These are phyloP conservation scores for Neelides sp. DNA, from an alignment of 1,140 invertebrate genomes.

Conservation along the genomic window DNA sequence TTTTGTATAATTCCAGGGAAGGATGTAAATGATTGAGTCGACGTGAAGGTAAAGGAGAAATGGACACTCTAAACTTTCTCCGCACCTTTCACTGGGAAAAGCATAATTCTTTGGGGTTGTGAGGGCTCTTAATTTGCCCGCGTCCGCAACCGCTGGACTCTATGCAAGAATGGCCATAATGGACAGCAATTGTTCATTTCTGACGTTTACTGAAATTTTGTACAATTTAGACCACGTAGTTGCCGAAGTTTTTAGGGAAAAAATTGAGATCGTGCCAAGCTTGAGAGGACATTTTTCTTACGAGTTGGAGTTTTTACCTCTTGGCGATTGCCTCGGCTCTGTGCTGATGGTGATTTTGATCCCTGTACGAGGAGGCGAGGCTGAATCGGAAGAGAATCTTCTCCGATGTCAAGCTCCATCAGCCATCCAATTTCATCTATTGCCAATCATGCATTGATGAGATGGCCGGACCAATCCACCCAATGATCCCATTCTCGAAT, in stretches of 20 bases:
- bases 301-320: constrained; percentile 12
- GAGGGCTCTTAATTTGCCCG: too few species aligned
- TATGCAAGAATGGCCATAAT: constrained; percentile 32
- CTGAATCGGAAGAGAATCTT: constrained; percentile 6
- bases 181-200: constrained; percentile 32
- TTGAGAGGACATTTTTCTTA: constrained; percentile 25
- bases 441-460: constrained; percentile 33
- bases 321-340: neutral
- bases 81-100: constrained; percentile 3
- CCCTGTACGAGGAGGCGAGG: neutral
- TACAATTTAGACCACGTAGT: constrained; percentile 27
- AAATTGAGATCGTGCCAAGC: constrained; percentile 31
- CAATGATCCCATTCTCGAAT: constrained; percentile 22
- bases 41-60: constrained; percentile 17
- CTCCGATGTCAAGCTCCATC: constrained; percentile 19
- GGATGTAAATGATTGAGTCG: too few species aligned
- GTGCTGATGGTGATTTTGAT: neutral
- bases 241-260: constrained; percentile 23
- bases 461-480: constrained; percentile 25
- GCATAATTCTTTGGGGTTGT: neutral
- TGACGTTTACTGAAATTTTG: constrained; percentile 32
- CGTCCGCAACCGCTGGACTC: too few species aligned
- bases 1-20: too few species aligned
- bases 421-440: constrained; percentile 31
- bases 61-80: constrained; percentile 11